Conservation (phyloP, 2,888 invertebrate species). For the Epirrita christyi region DNA sequence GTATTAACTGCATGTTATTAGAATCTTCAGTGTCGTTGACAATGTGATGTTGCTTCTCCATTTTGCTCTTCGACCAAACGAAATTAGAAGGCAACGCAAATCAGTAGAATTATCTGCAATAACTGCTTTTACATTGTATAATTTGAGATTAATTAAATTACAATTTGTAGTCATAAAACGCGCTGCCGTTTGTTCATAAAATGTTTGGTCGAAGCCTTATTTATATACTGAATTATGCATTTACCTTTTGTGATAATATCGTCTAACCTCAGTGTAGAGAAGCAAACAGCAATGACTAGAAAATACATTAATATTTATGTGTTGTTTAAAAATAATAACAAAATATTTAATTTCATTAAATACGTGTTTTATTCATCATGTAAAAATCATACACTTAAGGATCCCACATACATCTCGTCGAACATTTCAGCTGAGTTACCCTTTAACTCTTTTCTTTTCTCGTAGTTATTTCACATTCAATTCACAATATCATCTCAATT, state of each 20-base stretch:
- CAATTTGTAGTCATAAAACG: not conserved
- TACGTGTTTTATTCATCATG: constrained; percentile 68
- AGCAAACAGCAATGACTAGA: constrained; percentile 72
- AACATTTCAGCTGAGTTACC: too few species aligned
- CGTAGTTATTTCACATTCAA: too few species aligned
- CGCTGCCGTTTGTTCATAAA: not conserved
- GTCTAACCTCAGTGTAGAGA: constrained; percentile 33
- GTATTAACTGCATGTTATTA: constrained; percentile 22
- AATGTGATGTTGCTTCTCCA: constrained; percentile 19
- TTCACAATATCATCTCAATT: too few species aligned
- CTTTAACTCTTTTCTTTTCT: too few species aligned
- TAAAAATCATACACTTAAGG: too few species aligned
- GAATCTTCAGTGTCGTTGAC: constrained; percentile 6
- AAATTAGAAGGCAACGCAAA: not conserved
- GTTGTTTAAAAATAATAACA: constrained; percentile 82
- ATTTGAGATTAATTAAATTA: too few species aligned
- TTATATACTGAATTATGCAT: constrained; percentile 47
- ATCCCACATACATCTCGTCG: too few species aligned
- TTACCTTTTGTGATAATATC: constrained; percentile 59
- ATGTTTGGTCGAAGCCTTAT: constrained; percentile 15
- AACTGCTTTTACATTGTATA: too few species aligned
- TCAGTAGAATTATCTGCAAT: too few species aligned
- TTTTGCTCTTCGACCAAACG: constrained; percentile 12
- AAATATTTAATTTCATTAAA: constrained; percentile 78
- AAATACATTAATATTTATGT: constrained; percentile 78